Conservation (phyloP, 2,888 invertebrate species). For the Oxycera nigricornis region DNA sequence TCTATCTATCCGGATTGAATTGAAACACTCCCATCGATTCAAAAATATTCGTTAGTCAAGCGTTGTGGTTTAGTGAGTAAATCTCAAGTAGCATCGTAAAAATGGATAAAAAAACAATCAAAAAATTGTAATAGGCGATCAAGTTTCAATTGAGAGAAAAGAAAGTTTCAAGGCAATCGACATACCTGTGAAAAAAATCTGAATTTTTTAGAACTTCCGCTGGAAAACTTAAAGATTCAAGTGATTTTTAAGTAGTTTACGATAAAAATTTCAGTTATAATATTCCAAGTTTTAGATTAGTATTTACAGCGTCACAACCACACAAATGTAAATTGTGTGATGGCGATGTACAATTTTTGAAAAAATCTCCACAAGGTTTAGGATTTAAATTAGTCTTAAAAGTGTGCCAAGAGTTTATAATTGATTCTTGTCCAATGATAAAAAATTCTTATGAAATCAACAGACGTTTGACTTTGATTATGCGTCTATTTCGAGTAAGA, state of each 20-base stretch:
- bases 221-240: neutral
- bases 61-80: neutral
- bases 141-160: neutral
- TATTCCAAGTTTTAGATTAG: neutral
- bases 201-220: neutral
- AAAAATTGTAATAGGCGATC: neutral
- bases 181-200: neutral
- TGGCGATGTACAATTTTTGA: neutral
- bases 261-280: neutral
- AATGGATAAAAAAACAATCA: constrained; percentile 2
- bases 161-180: neutral
- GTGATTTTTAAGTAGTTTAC: neutral
- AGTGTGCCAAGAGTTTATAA: no score
- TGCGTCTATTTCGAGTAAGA: neutral
- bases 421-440: neutral
- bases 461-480: neutral
- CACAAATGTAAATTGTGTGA: neutral
- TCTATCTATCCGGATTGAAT: no score
- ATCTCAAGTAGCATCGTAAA: neutral
- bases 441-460: constrained; percentile 1
- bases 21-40: no score
- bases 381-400: neutral
- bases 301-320: neutral
- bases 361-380: neutral
- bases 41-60: neutral